phyloP scores from a whole-genome alignment of 2,797 vertebrate genomes.

The Artibeus lituratus region DNA sequence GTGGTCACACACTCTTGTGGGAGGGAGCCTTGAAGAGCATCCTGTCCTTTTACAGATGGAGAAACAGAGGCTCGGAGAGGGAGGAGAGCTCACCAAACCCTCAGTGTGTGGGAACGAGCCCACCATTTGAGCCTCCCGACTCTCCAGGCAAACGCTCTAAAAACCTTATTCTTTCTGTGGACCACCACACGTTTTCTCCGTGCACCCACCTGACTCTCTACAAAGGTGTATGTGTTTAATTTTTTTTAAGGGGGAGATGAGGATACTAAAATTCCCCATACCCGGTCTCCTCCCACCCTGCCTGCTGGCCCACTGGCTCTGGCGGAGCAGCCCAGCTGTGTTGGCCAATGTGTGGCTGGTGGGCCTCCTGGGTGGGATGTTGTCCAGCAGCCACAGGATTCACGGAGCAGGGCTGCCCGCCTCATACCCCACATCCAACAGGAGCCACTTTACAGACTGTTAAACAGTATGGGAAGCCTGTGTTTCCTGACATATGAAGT shows the following conservation, averaged over 20 bases:
- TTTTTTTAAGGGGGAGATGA: neutral
- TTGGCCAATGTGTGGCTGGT: neutral
- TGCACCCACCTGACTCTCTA: neutral
- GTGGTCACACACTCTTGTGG: neutral
- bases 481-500: neutral
- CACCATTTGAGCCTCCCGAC: neutral
- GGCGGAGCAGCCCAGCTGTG: neutral
- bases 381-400: neutral
- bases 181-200: neutral
- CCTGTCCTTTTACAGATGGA: neutral
- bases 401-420: neutral
- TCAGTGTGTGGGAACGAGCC: neutral
- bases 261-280: neutral
- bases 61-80: neutral
- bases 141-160: neutral
- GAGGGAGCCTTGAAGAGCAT: neutral
- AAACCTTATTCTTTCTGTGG: neutral
- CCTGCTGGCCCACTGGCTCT: neutral
- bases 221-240: neutral
- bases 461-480: neutral
- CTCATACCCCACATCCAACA: neutral
- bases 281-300: neutral
- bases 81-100: neutral
- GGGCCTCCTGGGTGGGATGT: neutral
- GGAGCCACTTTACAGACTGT: neutral